Base-by-base conservation (phyloP, 2,113 vertebrate genomes). In the Oenanthe melanoleuca region DNA sequence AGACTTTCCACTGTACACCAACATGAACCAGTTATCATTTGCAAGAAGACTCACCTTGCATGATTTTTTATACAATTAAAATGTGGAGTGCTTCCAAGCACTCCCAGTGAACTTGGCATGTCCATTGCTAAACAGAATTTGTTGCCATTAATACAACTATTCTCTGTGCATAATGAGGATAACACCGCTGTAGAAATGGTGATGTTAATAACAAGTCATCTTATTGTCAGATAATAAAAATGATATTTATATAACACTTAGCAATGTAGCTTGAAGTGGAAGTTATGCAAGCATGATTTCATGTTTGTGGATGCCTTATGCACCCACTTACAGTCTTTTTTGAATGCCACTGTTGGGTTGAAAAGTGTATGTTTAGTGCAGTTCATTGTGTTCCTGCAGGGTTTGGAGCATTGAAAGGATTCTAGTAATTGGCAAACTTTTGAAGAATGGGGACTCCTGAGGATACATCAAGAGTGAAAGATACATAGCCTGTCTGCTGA, bases 271-370 rank as follows among this genome's bases (percentile, higher is more conserved):
- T 56, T 71, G 45, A 90, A 67, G 17, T 60, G 24, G 47, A 61
- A 89, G 24, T n/a, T 70, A 50, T 2, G 0, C 7, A 79, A 59
- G 17, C 25, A 33, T 0, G 0, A 13, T 60, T 78, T 86, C 16
- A 31, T 15, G 2, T 45, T 89, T 3, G 1, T 40, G 12, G 20
- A 40, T 81, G 31, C 29, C 20, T 65, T 45, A 45, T 82, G 33
- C 20, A 75, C 5, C 28, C 2, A 0, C 14, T 61, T 57, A 40
- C 6, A 42, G 15, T 31, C 16, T 38, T 50, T 65, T 89, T 31
- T 49, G 29, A 87, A 78, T 50, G 49, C 6, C 21, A 17, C 13
- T 26, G 9, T 42, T 67, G 24, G 26, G 17, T 18, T 28, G 14
- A 20, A 87, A 87, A 89, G 9, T 1, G 1, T 72, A 74, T 2